phyloP scores from a whole-genome alignment of 2,888 invertebrate genomes.

The Serrognathus titanus region DNA sequence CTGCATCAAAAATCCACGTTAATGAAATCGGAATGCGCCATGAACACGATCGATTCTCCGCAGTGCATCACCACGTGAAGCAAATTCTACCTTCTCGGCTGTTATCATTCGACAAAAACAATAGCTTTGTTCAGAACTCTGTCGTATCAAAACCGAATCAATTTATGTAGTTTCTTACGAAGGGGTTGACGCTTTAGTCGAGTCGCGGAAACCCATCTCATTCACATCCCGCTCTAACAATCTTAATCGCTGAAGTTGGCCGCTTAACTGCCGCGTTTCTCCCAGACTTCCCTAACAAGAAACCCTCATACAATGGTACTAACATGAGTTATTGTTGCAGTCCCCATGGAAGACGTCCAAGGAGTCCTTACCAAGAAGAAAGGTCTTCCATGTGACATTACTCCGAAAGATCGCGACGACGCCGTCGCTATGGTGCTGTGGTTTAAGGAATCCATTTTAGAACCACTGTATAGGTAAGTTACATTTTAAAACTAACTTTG shows the following conservation, averaged over 20 bases:
- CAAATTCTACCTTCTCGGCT: too few species aligned
- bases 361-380: conserved; percentile 80
- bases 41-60: too few species aligned
- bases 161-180: too few species aligned
- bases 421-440: conserved; percentile 85
- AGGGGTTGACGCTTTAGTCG: too few species aligned
- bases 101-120: too few species aligned
- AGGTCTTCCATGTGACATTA: conserved; percentile 82
- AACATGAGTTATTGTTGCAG: conserved; percentile 51
- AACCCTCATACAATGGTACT: conserved; percentile 36
- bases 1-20: too few species aligned
- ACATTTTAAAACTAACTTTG: too few species aligned
- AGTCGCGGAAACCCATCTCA: background rate
- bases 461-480: conserved; percentile 77
- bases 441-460: conserved; percentile 81
- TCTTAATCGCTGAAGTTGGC: conserved; percentile 32
- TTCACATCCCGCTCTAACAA: conserved; percentile 7
- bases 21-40: too few species aligned
- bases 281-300: conserved; percentile 36
- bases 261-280: conserved; percentile 18
- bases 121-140: too few species aligned
- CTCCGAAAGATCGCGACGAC: conserved; percentile 73
- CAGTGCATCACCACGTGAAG: too few species aligned
- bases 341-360: conserved; percentile 75
- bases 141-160: too few species aligned